Base-by-base conservation (phyloP, 2,888 invertebrate genomes). In the Amaurobius ferox region DNA sequence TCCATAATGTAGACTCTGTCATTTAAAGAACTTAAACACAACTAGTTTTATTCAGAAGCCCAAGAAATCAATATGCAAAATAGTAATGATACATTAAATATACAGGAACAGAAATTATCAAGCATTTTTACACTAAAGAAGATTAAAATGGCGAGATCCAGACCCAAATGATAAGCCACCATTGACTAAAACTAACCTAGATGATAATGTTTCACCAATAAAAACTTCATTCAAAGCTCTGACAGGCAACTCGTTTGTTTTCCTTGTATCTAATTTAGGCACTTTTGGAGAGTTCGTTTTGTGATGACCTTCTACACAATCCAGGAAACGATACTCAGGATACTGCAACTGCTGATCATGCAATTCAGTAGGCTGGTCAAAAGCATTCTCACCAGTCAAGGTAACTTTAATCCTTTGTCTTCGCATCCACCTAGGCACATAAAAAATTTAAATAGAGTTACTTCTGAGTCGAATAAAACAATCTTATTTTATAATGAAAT, bases 221-320 rank as follows among this genome's bases (percentile, higher is more conserved):
- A 98, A 99, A 29, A 99, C 97, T 94, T 99, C 99, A 91, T 99
- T 99, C n/a, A 99, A 93, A 0, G 98, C 98, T 89, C 98, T 92
- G 90, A 96, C 95, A 0, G 99, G 98, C 68, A 98, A 92, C 64
- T 95, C 93, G 88, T 94, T 93, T 90, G 44, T 90, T 79, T 89
- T 89, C 67, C 88, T 73, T 1, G 39, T 13, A 48, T 76, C 87
- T 29, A 71, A 16, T 32, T 76, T 30, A 79, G 70, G 55, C 88
- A 73, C 79, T 88, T 89, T 70, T 89, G 87, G 83, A 30, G 86
- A 44, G 35, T 67, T 70, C 11, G 74, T 39, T 48, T 85, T 30
- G 73, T 88, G 74, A 87, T 89, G 89, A 11, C 89, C 90, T 44
- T 91, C 91, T 79, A 90, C 90, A 79, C 88, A 87, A 26, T 93